Evolutionary conservation across 2,888 invertebrate species (phyloP), one percentile per base, ranked within the genome.

Genomic region (Drosophila histrio): DNA sequence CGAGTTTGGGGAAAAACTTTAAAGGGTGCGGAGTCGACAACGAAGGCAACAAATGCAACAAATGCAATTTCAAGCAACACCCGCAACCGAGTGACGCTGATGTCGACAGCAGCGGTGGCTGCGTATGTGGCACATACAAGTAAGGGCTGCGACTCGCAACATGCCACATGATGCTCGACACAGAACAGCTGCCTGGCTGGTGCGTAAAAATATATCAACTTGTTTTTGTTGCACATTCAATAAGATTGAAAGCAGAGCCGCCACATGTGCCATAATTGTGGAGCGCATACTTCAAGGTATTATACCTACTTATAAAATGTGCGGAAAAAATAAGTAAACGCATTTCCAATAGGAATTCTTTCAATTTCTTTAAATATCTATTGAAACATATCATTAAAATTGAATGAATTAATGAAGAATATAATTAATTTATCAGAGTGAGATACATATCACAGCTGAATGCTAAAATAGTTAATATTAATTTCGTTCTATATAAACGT

Each of bases 181-280:
- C 46, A 59, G 57, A 76, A 65, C 79, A 83, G 77, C 84, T 83
- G 79, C 32, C 13, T 22, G 44, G 30, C 57, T 77, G 67, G 54
- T 76, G 65, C 66, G 65, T 73, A 68, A 73, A 81, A 77, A 84
- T 76, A 72, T 84, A 81, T 78, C 77, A 73, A 78, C 81, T 78
- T 78, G 64, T 70, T 71, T 73, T 50, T 57, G 44, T 39, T 50
- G 63, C 44, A 36, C 44, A 28, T 56, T 52, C 22, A 44, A 30
- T 52, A 50, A 36, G 19, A 60, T 71, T 56, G 58, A 60, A 47
- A 52, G 66, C 59, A 46, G 28, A n/a, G 11, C 21, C 36, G 28
- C 17, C 28, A 28, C 50, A 34, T 49, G n/a, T 58, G 28, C n/a
- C 41, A 46, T 47, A 44, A 44, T 46, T 61, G 39, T 54, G 39